A percentile compares a stretch with the other conserved stretches of the same genome.
Evolutionary conservation across 2,797 vertebrate genomes (phyloP).

Genomic region (Anas acuta): DNA sequence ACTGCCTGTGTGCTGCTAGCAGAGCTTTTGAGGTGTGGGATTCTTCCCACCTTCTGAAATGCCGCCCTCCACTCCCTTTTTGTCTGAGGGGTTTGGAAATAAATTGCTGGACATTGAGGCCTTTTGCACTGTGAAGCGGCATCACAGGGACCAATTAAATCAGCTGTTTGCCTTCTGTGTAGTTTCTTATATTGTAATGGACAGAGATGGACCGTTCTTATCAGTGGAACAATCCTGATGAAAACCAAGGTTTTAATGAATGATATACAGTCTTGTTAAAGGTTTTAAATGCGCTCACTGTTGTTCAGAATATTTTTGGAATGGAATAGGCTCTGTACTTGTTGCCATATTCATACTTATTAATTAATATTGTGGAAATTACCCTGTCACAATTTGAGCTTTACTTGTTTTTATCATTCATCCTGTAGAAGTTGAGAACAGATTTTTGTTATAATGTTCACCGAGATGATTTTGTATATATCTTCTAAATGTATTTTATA

Average conservation of each 20-base stretch:
- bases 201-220: background rate
- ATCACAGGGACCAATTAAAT: background rate
- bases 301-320: background rate
- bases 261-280: background rate
- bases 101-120: background rate
- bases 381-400: background rate
- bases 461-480: background rate
- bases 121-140: too few relatives aligned
- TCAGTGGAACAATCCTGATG: background rate
- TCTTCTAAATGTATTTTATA: background rate
- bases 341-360: constrained; percentile 21
- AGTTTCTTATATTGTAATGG: background rate
- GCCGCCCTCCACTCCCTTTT: background rate
- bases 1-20: background rate
- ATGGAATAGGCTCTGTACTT: background rate
- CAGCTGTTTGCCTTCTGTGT: background rate
- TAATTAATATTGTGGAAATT: background rate
- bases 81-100: too few relatives aligned
- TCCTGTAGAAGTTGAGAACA: background rate
- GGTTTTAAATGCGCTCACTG: background rate
- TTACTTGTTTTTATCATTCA: background rate
- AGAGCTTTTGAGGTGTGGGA: too few relatives aligned
- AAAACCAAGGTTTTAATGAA: background rate
- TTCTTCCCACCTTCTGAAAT: background rate
- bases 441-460: background rate